A percentile compares a stretch with the other conserved stretches of the same genome.
Evolutionary conservation across 2,888 invertebrate genomes (phyloP).

Genomic region (Machimus rusticus): DNA sequence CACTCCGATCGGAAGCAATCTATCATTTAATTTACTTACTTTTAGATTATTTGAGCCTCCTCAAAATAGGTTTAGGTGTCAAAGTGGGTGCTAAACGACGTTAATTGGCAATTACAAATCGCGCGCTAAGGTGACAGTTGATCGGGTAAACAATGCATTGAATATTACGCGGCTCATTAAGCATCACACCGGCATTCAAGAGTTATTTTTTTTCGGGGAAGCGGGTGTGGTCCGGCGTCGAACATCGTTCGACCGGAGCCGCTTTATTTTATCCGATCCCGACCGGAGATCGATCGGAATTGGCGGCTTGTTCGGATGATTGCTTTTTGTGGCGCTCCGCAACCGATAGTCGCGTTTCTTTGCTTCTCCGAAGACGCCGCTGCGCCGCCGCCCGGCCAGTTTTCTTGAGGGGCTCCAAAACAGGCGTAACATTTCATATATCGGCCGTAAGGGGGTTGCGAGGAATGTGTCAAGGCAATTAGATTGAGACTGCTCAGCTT

Average conservation of each 20-base stretch:
- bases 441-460: background rate
- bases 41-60: background rate
- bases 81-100: background rate
- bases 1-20: background rate
- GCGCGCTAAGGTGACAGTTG: background rate
- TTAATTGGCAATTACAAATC: conserved; percentile 22
- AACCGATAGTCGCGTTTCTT: background rate
- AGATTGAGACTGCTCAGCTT: background rate
- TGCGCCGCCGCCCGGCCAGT: background rate
- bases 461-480: background rate
- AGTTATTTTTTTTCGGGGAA: background rate
- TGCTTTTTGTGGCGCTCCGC: background rate
- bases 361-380: background rate
- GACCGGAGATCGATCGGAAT: background rate
- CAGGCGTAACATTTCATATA: background rate
- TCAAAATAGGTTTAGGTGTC: background rate
- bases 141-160: conserved; percentile 4
- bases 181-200: background rate
- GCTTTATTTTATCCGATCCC: background rate
- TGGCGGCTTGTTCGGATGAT: background rate
- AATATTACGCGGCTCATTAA: background rate
- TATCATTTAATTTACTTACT: background rate
- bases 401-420: background rate
- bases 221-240: background rate
- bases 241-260: background rate